These are phyloP conservation scores for Gnathonemus echidnorhynchus DNA, from an alignment of 2,113 vertebrate genomes.

Conservation along the genomic window DNA sequence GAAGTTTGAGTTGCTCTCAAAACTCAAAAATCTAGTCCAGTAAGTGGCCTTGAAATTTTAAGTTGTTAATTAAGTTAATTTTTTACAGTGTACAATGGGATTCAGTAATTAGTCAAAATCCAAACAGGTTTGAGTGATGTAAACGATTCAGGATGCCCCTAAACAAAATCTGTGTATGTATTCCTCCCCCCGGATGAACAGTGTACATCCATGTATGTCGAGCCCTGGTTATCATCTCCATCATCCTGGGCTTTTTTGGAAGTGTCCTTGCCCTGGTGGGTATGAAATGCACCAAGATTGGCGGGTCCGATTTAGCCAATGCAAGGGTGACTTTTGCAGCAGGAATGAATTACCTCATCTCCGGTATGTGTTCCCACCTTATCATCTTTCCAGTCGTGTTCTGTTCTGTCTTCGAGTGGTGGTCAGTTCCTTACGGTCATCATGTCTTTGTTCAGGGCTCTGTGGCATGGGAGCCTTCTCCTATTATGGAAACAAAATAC, in stretches of 20 bases:
- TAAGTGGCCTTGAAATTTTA: not conserved
- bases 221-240: constrained; percentile 76
- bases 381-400: not conserved
- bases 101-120: not conserved
- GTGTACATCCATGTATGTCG: constrained; percentile 83
- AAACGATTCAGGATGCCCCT: not conserved
- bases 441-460: constrained; percentile 59
- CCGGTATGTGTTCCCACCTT: constrained; percentile 63
- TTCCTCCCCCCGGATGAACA: constrained; percentile 37
- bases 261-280: constrained; percentile 79
- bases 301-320: constrained; percentile 80
- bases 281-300: constrained; percentile 96
- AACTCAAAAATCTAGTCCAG: not conserved
- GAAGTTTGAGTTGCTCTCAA: not conserved
- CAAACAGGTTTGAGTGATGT: not conserved
- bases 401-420: not conserved
- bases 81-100: not conserved
- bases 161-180: not conserved
- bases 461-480: constrained; percentile 86
- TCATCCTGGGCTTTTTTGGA: constrained; percentile 86
- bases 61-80: not conserved
- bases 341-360: constrained; percentile 75
- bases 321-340: constrained; percentile 83
- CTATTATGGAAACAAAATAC: constrained; percentile 79
- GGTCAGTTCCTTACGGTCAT: not conserved